Conservation (phyloP, 2,888 invertebrate genomes). For the Pheosia gnoma region DNA sequence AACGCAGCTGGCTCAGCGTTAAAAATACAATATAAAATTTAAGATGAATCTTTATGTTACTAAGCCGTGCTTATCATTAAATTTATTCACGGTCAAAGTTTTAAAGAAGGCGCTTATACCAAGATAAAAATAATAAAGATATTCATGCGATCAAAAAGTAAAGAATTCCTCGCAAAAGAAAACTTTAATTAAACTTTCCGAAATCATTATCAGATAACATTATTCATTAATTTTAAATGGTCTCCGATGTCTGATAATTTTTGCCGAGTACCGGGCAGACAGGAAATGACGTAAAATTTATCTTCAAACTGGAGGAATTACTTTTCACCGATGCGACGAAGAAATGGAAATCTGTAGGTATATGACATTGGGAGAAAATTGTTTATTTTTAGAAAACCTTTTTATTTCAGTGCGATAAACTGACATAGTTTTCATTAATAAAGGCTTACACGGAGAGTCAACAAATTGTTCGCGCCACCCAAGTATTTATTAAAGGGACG, state of each 20-base stretch:
- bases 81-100: constrained; percentile 65
- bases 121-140: constrained; percentile 72
- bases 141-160: constrained; percentile 74
- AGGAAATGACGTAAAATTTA: constrained; percentile 81
- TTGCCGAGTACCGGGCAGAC: constrained; percentile 70
- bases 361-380: constrained; percentile 76
- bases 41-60: constrained; percentile 31
- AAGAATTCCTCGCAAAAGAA: constrained; percentile 60
- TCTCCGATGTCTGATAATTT: constrained; percentile 79
- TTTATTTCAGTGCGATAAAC: constrained; percentile 41
- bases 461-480: constrained; percentile 56
- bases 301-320: constrained; percentile 77
- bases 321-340: constrained; percentile 74
- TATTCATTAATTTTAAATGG: constrained; percentile 83
- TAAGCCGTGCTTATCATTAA: constrained; percentile 44
- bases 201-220: constrained; percentile 83
- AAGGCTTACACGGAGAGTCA: constrained; percentile 57
- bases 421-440: constrained; percentile 61
- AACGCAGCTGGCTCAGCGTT: constrained; percentile 7
- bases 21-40: constrained; percentile 32
- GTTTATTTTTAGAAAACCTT: constrained; percentile 65
- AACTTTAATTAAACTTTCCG: constrained; percentile 81
- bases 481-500: constrained; percentile 71
- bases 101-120: constrained; percentile 61
- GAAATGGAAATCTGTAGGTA: constrained; percentile 79